Evolutionary conservation across 2,797 vertebrate species (phyloP).

Genomic region (Eutrigla gurnardus): DNA sequence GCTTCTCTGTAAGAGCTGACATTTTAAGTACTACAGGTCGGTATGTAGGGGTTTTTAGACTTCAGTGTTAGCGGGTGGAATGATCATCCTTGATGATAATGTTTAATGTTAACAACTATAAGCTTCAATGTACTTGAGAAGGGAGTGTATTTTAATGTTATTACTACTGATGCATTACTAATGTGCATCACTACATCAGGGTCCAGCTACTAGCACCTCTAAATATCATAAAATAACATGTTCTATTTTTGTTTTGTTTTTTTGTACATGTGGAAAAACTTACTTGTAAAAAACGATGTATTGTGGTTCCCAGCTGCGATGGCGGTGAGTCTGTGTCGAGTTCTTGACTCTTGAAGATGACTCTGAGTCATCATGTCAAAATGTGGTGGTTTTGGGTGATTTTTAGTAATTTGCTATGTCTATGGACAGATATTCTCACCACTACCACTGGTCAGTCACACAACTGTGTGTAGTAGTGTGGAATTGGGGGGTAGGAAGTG

Average conservation of each 20-base stretch:
- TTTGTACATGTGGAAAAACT: background rate
- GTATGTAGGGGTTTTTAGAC: background rate
- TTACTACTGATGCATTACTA: too few relatives aligned
- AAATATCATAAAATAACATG: background rate
- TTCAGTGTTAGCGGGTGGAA: constrained; percentile 12
- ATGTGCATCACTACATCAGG: too few relatives aligned
- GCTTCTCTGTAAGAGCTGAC: background rate
- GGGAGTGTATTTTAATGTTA: background rate
- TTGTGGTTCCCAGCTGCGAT: too few relatives aligned
- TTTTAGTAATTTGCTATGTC: background rate
- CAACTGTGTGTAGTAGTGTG: too few relatives aligned
- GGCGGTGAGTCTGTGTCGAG: too few relatives aligned
- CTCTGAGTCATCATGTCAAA: too few relatives aligned
- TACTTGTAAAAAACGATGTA: background rate
- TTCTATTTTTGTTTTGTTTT: background rate
- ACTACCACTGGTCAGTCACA: too few relatives aligned
- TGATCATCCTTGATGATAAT: constrained; percentile 26
- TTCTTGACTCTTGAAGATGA: too few relatives aligned
- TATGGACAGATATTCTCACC: too few relatives aligned
- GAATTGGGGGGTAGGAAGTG: too few relatives aligned
- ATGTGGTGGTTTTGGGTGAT: too few relatives aligned
- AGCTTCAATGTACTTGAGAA: constrained; percentile 1
- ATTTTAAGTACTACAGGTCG: background rate
- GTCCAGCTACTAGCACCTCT: background rate
- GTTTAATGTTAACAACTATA: background rate